Percentiles rank a stretch among this genome's conserved stretches.
Conservation (phyloP, 2,113 vertebrate species). For the Sturnira hondurensis region DNA sequence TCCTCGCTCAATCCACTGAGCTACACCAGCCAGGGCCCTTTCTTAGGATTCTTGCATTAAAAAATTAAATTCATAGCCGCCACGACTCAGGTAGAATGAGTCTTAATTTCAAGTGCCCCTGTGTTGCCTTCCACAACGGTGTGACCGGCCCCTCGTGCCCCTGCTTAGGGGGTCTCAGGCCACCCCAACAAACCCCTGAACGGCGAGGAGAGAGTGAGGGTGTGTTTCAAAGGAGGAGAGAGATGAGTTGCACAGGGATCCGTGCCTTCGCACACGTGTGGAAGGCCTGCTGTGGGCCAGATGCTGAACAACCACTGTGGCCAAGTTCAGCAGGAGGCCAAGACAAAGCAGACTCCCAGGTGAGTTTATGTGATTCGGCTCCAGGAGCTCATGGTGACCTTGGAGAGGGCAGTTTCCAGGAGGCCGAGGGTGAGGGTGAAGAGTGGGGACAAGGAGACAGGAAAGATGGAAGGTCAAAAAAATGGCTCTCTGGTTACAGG, state of each 20-base stretch:
- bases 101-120: background rate
- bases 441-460: background rate
- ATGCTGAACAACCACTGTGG: rapidly evolving
- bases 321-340: background rate
- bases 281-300: background rate
- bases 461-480: background rate
- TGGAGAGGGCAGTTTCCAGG: background rate
- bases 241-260: background rate
- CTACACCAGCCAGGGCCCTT: no score
- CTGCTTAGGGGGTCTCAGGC: background rate
- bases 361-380: background rate
- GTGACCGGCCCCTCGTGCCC: background rate
- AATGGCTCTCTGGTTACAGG: background rate
- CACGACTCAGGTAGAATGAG: background rate
- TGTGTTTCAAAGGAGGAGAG: background rate
- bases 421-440: background rate
- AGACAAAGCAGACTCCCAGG: background rate
- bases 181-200: background rate
- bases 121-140: background rate
- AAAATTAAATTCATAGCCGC: background rate
- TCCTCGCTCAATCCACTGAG: no score
- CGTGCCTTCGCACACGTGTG: background rate
- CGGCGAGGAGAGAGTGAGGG: background rate
- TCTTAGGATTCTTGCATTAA: background rate
- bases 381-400: background rate